Percentiles rank a stretch among this genome's conserved stretches.
These are phyloP conservation scores for Taxidea taxus DNA, from an alignment of 2,113 vertebrate species.

Conservation along the genomic window DNA sequence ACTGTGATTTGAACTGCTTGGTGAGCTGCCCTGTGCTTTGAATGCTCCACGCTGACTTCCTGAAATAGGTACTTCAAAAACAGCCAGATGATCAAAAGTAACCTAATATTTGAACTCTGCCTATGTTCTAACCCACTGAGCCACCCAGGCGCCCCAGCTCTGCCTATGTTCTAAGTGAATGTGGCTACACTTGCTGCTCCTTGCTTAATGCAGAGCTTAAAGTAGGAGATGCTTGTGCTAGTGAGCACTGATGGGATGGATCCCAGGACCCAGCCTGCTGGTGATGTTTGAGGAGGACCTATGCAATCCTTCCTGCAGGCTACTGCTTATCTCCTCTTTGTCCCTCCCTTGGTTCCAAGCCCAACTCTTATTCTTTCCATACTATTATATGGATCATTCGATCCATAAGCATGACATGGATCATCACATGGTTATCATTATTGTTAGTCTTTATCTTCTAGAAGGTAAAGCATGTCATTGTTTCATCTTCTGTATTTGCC, in stretches of 20 bases:
- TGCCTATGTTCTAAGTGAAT: not conserved
- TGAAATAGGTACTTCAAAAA: not conserved
- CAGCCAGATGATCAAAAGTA: not conserved
- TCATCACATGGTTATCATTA: not conserved
- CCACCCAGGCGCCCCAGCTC: too few species aligned
- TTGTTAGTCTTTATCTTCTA: not conserved
- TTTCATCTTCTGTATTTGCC: not conserved
- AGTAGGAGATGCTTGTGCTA: not conserved
- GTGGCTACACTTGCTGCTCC: not conserved
- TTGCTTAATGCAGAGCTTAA: not conserved
- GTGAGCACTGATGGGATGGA: not conserved
- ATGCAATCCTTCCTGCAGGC: too few species aligned
- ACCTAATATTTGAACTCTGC: not conserved
- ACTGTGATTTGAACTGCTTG: not conserved
- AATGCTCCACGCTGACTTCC: not conserved
- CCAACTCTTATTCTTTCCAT: not conserved
- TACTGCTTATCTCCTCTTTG: not conserved
- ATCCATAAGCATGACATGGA: not conserved
- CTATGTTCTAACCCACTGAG: not conserved
- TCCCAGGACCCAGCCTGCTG: not conserved
- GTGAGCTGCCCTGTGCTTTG: not conserved
- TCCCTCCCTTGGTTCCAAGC: not conserved
- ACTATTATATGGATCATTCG: not conserved
- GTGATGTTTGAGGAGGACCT: not conserved
- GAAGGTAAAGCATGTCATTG: not conserved